Evolutionary conservation across 2,797 vertebrate species (phyloP), one percentile per base, ranked within the genome.

Genomic region (Gymnocypris eckloni): DNA sequence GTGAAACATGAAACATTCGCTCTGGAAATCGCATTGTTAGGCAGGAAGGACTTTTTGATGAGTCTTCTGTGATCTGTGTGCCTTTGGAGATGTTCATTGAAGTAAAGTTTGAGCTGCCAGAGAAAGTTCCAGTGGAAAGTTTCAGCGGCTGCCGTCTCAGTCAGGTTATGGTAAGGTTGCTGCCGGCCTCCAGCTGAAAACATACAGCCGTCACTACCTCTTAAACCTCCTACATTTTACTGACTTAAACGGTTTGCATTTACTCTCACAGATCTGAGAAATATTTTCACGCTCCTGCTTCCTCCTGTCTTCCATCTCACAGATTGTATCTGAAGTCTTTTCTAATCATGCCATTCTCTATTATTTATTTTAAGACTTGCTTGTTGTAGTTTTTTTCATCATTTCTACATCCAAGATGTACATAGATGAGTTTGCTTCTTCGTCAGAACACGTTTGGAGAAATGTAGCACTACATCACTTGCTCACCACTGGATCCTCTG

Each of bases 21-120:
- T 85, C 71, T 86, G 88, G 86, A 90, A 91, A 89, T 90, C 86
- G 50, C 84, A 83, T 90, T 89, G 91, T 92, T 90, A 86, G 90
- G 87, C 90, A 87, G 89, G 77, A 88, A 89, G 79, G 78, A 69
- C 41, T 73, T 75, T 86, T 85, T 88, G 90, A 66, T 84, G 69
- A 87, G 88, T 66, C 83, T 83, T 59, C 86, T 91, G 39, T 91
- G 91, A 93, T 94, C 91, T 89, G 82, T 89, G 76, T 71, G 88
- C 87, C 88, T 90, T 88, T 81, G 48, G 64, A 81, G 54, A 86
- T 67, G 72, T 87, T 77, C 87, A 86, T 88, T 92, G 89, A 90
- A 91, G 89, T 88, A 64, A 91, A 90, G 87, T 90, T 86, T 83
- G 13, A 85, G 85, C 67, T 82, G 87, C 88, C 89, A 85, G 87